Base-by-base conservation (phyloP, 1,140 invertebrate genomes). In the Tetramorium parvispinum region DNA sequence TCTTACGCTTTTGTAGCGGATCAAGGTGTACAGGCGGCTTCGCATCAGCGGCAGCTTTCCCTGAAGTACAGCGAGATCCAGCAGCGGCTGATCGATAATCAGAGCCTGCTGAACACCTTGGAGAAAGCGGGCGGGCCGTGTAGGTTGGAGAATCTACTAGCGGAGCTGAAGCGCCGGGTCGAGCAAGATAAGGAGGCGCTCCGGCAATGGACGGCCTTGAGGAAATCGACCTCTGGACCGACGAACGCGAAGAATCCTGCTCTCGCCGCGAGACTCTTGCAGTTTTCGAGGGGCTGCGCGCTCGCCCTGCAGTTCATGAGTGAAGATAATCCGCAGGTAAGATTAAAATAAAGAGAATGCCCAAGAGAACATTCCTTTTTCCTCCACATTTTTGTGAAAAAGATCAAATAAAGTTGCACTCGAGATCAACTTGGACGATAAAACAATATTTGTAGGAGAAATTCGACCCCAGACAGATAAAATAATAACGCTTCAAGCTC, bases 81-180 rank as follows among this genome's bases (percentile, higher is more conserved):
- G 94, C 97, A 98, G 86, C 95, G 98, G 5, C 95, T 99, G 21
- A 99, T 99, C 89, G 98, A 98, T 94, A 99, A 99, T 94, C 98
- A 98, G 94, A 98, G 97, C 0, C 94, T 99, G 32, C 95, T 98
- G 63, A 98, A 98, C 88, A 97, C 98, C 46, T 95, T 99, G 63
- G 98, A 99, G 93, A 97, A 97, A 89, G 89, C 92, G 65, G 89
- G 59, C 37, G 89, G 75, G 96, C 96, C 24, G 95, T 96, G 0
- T 86, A 96, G 85, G 94, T 85, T 94, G 43, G 93, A 94, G 76
- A 90, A 90, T 86, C 81, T 94, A 16, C 81, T 97, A 21, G 94
- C 95, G 10, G 97, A 97, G 85, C 94, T 97, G 24, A 96, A 96
- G 85, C 94, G 96, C 32, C 93, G 97, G 24, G 96, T 97, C 71